A percentile compares a stretch with the other conserved stretches of the same genome.
These are phyloP conservation scores for Parazoanthus atlanticus DNA, from an alignment of 92 coral and sea anemone genomes.

Conservation along the genomic window DNA sequence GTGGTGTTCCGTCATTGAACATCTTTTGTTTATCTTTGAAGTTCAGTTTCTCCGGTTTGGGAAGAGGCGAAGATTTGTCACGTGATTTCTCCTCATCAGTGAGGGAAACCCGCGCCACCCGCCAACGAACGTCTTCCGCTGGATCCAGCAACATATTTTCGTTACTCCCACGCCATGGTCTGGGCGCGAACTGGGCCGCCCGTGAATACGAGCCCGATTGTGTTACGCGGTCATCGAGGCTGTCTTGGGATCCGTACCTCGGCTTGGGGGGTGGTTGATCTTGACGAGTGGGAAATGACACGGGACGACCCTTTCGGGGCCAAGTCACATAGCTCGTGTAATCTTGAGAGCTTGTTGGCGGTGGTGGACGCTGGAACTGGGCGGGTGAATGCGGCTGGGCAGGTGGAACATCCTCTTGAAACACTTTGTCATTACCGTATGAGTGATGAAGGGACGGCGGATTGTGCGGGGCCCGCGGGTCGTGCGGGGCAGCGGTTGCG, in stretches of 20 bases:
- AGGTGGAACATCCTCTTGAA: background rate
- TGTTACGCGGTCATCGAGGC: conserved; percentile 60
- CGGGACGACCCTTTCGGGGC: conserved; percentile 79
- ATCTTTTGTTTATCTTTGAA: conserved; percentile 92
- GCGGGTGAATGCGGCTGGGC: background rate
- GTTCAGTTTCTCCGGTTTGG: conserved; percentile 84
- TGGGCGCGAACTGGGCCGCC: conserved; percentile 68
- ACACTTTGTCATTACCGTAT: background rate
- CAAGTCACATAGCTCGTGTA: conserved; percentile 74
- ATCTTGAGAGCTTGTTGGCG: conserved; percentile 54
- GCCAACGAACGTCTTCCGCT: conserved; percentile 66
- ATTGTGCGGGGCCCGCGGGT: conserved; percentile 51
- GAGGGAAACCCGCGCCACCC: conserved; percentile 73
- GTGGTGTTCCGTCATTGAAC: conserved; percentile 83
- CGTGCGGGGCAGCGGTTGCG: background rate
- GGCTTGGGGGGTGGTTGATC: conserved; percentile 49
- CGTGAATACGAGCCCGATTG: conserved; percentile 56
- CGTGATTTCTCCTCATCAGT: conserved; percentile 74
- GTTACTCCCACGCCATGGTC: conserved; percentile 72
- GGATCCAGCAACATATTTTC: conserved; percentile 60
- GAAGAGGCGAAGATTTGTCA: conserved; percentile 68
- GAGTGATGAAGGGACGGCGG: conserved; percentile 8
- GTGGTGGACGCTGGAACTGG: conserved; percentile 47
- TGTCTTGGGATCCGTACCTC: conserved; percentile 50
- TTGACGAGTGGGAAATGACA: conserved; percentile 51